Conservation (phyloP, 2,888 invertebrate species). For the Sphinx pinastri region DNA sequence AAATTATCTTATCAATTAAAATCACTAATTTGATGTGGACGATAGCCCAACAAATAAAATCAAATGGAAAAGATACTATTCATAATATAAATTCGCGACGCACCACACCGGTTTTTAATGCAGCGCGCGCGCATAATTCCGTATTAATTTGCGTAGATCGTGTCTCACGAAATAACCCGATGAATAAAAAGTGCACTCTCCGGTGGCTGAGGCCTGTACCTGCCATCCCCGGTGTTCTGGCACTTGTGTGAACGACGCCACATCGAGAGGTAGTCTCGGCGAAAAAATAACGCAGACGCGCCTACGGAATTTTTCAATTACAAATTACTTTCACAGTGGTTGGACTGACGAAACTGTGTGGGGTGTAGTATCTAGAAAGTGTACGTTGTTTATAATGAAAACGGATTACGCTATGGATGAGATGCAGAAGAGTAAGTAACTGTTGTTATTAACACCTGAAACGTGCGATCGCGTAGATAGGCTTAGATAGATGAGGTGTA, state of each 20-base stretch:
- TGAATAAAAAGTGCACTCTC: conserved; percentile 69
- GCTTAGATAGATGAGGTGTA: no score
- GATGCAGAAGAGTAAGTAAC: conserved; percentile 79
- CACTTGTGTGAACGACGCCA: conserved; percentile 69
- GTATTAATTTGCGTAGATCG: conserved; percentile 44
- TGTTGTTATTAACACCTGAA: not conserved
- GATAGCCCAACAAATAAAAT: conserved; percentile 3
- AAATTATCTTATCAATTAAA: conserved; percentile 1
- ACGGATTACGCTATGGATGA: conserved; percentile 83
- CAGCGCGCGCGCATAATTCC: conserved; percentile 21
- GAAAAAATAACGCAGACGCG: conserved; percentile 35
- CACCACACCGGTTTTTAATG: not conserved
- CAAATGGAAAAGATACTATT: not conserved
- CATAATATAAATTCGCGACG: not conserved
- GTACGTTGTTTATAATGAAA: conserved; percentile 71
- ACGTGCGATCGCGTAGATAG: not conserved
- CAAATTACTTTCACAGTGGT: conserved; percentile 64
- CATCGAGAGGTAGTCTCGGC: conserved; percentile 67
- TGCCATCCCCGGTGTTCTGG: conserved; percentile 61
- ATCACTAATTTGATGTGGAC: not conserved
- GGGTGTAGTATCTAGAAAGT: conserved; percentile 64
- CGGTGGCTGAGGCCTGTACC: conserved; percentile 45
- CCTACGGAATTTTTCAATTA: conserved; percentile 72
- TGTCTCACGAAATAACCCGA: conserved; percentile 40
- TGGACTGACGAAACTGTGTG: conserved; percentile 60